These are phyloP conservation scores for Pseudachorutes palmiensis DNA, from an alignment of 1,140 invertebrate species.

Conservation along the genomic window DNA sequence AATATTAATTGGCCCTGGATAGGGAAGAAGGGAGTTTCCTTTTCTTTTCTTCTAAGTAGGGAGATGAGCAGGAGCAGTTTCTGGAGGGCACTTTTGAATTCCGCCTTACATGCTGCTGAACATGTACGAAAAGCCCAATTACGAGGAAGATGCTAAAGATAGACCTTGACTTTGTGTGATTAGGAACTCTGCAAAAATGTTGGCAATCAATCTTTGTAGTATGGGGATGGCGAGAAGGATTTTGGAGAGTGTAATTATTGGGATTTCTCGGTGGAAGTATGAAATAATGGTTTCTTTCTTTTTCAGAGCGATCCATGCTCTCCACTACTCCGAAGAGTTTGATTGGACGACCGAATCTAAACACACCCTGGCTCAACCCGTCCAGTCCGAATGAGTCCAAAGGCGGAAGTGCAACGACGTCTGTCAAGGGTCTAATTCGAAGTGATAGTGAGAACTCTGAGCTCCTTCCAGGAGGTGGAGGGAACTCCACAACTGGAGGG, in stretches of 20 bases:
- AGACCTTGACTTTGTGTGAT: no score
- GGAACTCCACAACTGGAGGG: neutral
- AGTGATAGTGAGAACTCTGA: neutral
- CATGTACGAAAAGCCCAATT: no score
- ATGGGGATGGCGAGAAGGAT: neutral
- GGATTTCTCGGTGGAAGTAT: no score
- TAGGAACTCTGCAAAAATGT: no score
- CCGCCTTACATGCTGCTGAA: no score
- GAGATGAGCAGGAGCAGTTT: no score
- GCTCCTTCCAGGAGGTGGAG: neutral
- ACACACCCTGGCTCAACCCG: slow-evolving; percentile 2
- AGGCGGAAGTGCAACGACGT: neutral
- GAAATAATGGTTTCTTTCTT: neutral
- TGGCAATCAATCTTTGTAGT: neutral
- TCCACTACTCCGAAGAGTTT: slow-evolving; percentile 3
- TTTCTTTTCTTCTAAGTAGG: neutral
- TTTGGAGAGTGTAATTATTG: neutral
- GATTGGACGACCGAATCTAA: neutral
- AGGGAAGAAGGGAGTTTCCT: neutral
- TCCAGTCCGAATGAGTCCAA: slow-evolving; percentile 1
- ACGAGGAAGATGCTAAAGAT: no score
- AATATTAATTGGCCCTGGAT: no score
- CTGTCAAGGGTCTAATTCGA: neutral
- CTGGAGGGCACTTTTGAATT: no score
- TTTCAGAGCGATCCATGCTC: neutral